Evolutionary conservation across 2,113 vertebrate genomes (phyloP).

Genomic region (Callocephalon fimbriatum): DNA sequence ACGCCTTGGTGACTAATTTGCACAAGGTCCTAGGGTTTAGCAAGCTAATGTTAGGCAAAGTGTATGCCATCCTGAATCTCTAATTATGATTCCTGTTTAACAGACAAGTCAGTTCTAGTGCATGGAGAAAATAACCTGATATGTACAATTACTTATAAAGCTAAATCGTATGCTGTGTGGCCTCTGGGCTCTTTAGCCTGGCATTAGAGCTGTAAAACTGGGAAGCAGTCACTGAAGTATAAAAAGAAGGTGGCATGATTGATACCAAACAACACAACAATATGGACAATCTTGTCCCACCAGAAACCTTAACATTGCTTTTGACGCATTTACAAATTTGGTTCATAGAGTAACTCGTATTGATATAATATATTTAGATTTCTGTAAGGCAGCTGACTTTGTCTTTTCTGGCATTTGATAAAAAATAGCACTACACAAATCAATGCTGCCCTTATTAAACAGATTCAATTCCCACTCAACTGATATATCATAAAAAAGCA

Average conservation of each 20-base stretch:
- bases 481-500: background rate
- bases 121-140: background rate
- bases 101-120: background rate
- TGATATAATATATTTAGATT: background rate
- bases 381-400: background rate
- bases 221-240: background rate
- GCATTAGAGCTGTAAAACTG: background rate
- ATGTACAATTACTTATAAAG: background rate
- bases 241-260: background rate
- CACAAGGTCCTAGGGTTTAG: background rate
- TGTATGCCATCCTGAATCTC: background rate
- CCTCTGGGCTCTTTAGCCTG: background rate
- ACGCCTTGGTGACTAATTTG: background rate
- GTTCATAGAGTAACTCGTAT: background rate
- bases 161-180: background rate
- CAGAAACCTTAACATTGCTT: background rate
- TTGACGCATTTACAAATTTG: background rate
- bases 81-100: background rate
- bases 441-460: background rate
- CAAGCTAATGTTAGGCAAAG: background rate
- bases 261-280: background rate
- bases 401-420: background rate
- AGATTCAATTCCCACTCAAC: background rate
- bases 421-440: constrained; percentile 11
- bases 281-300: background rate